Evolutionary conservation across 2,797 vertebrate species (phyloP).

Genomic region (Pseudomugil gertrudae): DNA sequence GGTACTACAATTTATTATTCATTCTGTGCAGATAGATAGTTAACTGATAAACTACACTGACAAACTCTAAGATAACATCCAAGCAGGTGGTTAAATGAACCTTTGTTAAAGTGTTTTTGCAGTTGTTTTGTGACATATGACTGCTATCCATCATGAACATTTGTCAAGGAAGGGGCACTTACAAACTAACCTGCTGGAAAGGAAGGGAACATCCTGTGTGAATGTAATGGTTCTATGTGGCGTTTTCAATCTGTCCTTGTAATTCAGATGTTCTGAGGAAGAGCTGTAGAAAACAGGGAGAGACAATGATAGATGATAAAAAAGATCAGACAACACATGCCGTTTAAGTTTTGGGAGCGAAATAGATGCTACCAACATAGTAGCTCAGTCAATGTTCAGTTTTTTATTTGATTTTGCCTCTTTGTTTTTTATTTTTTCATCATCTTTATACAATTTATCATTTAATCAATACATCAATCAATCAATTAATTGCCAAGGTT

Average conservation of each 20-base stretch:
- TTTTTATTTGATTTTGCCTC: too few relatives aligned
- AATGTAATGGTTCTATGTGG: conserved; percentile 51
- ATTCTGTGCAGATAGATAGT: conserved; percentile 23
- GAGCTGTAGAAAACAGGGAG: conserved; percentile 38
- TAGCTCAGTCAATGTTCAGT: too few relatives aligned
- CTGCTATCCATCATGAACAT: conserved; percentile 62
- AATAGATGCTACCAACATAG: too few relatives aligned
- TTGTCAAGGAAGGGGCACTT: conserved; percentile 33
- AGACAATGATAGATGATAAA: conserved; percentile 57
- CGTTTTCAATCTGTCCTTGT: conserved; percentile 68
- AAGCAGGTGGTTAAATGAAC: conserved; percentile 29
- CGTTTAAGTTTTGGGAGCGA: too few relatives aligned
- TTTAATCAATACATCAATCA: too few relatives aligned
- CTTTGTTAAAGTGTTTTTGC: conserved; percentile 32
- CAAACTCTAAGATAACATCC: conserved; percentile 28
- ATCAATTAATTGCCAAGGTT: conserved; percentile 20
- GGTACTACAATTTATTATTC: conserved; percentile 33
- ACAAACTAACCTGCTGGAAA: conserved; percentile 43
- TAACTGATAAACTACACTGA: conserved; percentile 17
- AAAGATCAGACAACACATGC: conserved; percentile 48
- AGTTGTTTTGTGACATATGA: conserved; percentile 50
- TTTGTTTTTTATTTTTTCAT: too few relatives aligned
- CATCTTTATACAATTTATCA: too few relatives aligned
- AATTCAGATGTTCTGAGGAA: conserved; percentile 61
- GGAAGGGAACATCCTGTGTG: conserved; percentile 44